Conservation (phyloP, 2,113 vertebrate species). For the Orientallactaga bullata region DNA sequence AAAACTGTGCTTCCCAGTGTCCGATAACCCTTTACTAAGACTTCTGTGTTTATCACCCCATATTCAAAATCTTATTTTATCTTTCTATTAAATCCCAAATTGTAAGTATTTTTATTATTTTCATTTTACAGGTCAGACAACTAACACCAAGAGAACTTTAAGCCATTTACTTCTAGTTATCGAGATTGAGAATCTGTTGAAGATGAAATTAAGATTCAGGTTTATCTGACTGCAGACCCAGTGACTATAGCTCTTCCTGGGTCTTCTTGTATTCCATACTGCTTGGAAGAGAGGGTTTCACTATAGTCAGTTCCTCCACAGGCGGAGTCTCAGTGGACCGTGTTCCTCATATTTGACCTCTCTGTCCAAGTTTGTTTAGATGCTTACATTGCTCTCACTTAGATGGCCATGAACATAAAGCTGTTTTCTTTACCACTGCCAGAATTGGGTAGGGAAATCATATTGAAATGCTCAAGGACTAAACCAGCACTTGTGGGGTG, state of each 20-base stretch:
- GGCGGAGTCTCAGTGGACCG: background rate
- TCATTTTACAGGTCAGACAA: background rate
- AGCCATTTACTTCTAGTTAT: background rate
- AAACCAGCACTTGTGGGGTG: background rate
- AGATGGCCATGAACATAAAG: background rate
- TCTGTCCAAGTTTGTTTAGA: background rate
- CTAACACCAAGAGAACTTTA: background rate
- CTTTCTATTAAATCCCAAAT: background rate
- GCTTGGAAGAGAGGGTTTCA: background rate
- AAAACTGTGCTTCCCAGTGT: background rate
- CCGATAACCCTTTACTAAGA: background rate
- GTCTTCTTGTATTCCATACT: background rate
- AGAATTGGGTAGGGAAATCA: background rate
- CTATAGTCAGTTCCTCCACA: background rate
- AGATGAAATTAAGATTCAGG: background rate
- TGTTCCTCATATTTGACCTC: background rate
- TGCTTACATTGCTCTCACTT: background rate
- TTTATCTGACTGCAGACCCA: background rate
- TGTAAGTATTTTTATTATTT: background rate
- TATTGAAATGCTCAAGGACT: background rate
- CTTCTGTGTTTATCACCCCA: background rate
- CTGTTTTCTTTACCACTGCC: background rate
- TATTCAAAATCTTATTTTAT: conserved; percentile 42
- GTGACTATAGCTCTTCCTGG: background rate
- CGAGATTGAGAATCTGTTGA: background rate